These are phyloP conservation scores for Melanotaenia pygmaea DNA, from an alignment of 2,797 vertebrate genomes.

Conservation along the genomic window DNA sequence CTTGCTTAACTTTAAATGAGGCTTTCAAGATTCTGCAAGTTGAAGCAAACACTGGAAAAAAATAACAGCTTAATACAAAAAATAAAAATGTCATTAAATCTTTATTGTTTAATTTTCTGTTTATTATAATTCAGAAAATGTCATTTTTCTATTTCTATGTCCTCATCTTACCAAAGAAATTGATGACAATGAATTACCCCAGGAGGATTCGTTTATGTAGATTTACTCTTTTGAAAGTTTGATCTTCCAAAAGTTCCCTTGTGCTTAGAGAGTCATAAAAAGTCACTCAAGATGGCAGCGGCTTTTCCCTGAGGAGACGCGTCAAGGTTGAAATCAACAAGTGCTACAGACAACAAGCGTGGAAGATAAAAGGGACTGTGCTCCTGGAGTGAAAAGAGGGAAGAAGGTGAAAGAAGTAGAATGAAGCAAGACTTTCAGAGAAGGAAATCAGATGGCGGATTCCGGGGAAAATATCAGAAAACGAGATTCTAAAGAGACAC, in stretches of 20 bases:
- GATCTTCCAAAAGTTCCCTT: slow-evolving; percentile 35
- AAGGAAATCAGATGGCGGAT: not conserved
- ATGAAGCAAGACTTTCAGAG: not conserved
- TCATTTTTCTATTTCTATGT: not conserved
- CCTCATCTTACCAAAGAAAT: not conserved
- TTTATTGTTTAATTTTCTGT: not conserved
- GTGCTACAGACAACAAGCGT: slow-evolving; percentile 39
- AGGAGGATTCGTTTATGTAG: slow-evolving; percentile 6
- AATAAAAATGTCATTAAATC: not conserved
- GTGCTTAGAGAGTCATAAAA: slow-evolving; percentile 52
- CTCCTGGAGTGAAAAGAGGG: not conserved
- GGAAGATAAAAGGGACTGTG: slow-evolving; percentile 28
- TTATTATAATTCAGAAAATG: not conserved
- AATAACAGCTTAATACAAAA: no score
- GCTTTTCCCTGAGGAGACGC: slow-evolving; percentile 51
- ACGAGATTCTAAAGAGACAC: no score
- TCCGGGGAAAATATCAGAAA: no score
- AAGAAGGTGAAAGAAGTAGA: slow-evolving; percentile 1
- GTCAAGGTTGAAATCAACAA: slow-evolving; percentile 50
- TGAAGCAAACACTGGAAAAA: no score
- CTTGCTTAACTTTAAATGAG: no score
- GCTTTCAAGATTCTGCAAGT: no score
- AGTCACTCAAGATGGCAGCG: slow-evolving; percentile 30
- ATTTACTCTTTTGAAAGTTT: slow-evolving; percentile 34
- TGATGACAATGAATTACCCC: not conserved